These are phyloP conservation scores for Thyatira batis DNA, from an alignment of 2,888 invertebrate genomes.

Conservation along the genomic window DNA sequence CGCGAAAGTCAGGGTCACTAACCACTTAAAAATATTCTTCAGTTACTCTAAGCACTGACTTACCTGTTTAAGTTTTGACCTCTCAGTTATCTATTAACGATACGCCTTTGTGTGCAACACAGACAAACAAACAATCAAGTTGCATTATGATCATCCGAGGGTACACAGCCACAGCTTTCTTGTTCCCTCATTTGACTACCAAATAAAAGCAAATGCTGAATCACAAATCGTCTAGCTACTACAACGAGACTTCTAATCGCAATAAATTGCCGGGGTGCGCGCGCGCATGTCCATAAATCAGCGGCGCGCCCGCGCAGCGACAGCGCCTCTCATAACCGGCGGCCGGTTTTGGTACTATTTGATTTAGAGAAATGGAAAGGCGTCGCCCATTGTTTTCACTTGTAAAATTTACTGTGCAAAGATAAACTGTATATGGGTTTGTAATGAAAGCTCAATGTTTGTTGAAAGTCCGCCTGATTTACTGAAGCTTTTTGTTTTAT, in stretches of 20 bases:
- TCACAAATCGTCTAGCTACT: conserved; percentile 31
- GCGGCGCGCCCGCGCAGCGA: conserved; percentile 35
- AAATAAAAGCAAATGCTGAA: conserved; percentile 14
- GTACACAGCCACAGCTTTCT: neutral
- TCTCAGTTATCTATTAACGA: neutral
- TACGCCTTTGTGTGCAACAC: neutral
- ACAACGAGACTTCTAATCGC: conserved; percentile 45
- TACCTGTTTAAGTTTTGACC: no score
- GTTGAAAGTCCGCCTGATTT: conserved; percentile 46
- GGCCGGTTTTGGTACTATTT: conserved; percentile 42
- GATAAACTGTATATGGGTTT: conserved; percentile 64
- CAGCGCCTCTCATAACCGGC: conserved; percentile 47
- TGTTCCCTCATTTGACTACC: conserved; percentile 3
- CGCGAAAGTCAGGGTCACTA: no score
- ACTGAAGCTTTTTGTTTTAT: conserved; percentile 22
- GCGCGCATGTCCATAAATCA: conserved; percentile 40
- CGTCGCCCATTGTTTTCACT: conserved; percentile 66
- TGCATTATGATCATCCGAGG: neutral
- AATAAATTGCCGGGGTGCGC: conserved; percentile 43
- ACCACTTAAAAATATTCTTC: no score
- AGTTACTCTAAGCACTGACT: no score
- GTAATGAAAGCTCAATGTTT: conserved; percentile 56
- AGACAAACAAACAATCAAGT: neutral
- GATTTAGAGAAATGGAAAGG: conserved; percentile 71
- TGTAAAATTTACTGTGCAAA: conserved; percentile 56